A percentile compares a stretch with the other conserved stretches of the same genome.
Evolutionary conservation across 1,140 invertebrate species (phyloP).

Genomic region (Panagrolaimus sp.): DNA sequence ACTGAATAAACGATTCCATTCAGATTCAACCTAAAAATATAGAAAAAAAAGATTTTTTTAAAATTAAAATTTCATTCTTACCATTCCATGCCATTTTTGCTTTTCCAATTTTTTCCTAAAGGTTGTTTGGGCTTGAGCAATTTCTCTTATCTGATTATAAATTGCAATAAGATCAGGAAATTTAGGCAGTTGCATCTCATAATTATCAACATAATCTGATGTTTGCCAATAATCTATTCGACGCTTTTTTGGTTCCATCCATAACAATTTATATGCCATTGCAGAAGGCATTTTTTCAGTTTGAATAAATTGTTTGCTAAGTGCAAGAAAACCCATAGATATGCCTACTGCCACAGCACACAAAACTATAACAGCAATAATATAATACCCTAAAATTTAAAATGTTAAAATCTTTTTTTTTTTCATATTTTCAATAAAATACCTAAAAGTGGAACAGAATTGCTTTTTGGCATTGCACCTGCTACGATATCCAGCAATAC

Average conservation of each 20-base stretch:
- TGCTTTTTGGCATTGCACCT: slow-evolving; percentile 52
- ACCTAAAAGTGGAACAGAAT: slow-evolving; percentile 50
- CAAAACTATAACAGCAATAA: slow-evolving; percentile 48
- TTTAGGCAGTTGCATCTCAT: slow-evolving; percentile 25
- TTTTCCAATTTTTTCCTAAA: slow-evolving; percentile 39
- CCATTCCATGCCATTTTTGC: slow-evolving; percentile 27
- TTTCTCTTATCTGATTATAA: slow-evolving; percentile 28
- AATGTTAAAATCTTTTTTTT: no score
- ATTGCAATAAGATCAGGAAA: slow-evolving; percentile 36
- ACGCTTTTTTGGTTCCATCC: slow-evolving; percentile 21
- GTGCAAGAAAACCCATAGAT: slow-evolving; percentile 45
- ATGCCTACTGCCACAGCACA: slow-evolving; percentile 47
- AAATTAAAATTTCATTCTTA: slow-evolving; percentile 11
- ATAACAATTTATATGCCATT: slow-evolving; percentile 32
- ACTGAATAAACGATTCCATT: slow-evolving; percentile 50
- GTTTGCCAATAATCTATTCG: slow-evolving; percentile 36
- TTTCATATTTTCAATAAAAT: background rate
- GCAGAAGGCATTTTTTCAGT: slow-evolving; percentile 39
- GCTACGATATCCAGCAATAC: slow-evolving; percentile 52
- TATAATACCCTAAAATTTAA: slow-evolving; percentile 38
- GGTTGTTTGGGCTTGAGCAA: slow-evolving; percentile 33
- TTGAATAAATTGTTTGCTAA: slow-evolving; percentile 44
- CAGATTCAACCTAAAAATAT: slow-evolving; percentile 49
- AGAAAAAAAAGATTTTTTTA: slow-evolving; percentile 9
- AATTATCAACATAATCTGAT: slow-evolving; percentile 24